phyloP scores from a whole-genome alignment of 2,888 invertebrate species.

The Amphiduros pacificus region DNA sequence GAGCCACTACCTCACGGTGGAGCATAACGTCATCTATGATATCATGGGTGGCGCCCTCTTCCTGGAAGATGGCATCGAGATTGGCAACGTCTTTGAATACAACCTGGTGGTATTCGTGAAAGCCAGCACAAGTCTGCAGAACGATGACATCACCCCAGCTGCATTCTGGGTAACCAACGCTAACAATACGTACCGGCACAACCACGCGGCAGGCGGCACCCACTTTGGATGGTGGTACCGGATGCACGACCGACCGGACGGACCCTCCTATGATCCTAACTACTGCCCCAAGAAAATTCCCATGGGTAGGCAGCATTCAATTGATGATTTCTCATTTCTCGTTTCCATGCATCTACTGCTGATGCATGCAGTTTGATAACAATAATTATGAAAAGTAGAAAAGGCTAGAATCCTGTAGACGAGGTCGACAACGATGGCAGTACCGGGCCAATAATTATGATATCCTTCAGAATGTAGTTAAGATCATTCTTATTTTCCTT shows the following conservation, averaged over 20 bases:
- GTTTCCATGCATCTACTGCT: too few species aligned
- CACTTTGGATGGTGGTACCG: slow-evolving; percentile 39
- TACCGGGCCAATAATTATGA: too few species aligned
- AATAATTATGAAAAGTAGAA: too few species aligned
- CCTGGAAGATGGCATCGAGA: slow-evolving; percentile 36
- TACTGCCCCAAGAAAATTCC: slow-evolving; percentile 31
- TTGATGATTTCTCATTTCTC: background rate
- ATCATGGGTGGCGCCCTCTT: slow-evolving; percentile 38
- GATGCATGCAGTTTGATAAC: too few species aligned
- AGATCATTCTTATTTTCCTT: too few species aligned
- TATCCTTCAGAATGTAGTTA: too few species aligned
- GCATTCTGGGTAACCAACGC: slow-evolving; percentile 36
- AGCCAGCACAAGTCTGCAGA: slow-evolving; percentile 32
- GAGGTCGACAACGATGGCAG: too few species aligned
- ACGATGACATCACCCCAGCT: slow-evolving; percentile 39
- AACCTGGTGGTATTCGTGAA: slow-evolving; percentile 10
- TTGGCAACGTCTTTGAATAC: slow-evolving; percentile 26
- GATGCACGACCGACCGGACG: slow-evolving; percentile 35
- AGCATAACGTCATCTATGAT: slow-evolving; percentile 32
- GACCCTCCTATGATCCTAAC: slow-evolving; percentile 29
- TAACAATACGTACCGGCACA: slow-evolving; percentile 32
- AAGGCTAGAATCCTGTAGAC: too few species aligned
- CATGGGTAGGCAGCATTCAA: too few species aligned
- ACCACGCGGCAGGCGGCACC: slow-evolving; percentile 36
- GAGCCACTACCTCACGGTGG: slow-evolving; percentile 23